Percentiles rank a stretch among this genome's conserved stretches.
Evolutionary conservation across 2,888 invertebrate genomes (phyloP).

Genomic region (Masnerella sp.): DNA sequence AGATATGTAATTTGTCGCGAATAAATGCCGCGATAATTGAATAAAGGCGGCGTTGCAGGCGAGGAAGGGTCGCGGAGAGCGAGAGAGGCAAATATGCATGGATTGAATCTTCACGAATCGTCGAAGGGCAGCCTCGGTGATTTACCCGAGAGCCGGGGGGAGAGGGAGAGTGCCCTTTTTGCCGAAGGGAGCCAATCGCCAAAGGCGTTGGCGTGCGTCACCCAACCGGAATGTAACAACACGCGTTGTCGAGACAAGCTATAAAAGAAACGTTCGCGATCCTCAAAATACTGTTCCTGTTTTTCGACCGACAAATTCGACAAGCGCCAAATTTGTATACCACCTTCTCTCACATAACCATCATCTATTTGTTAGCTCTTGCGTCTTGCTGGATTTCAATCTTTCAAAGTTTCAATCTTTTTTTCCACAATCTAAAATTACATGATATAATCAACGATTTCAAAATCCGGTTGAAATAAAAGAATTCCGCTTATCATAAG

Average conservation of each 20-base stretch:
- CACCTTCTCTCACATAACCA: no score
- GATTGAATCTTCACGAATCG: constrained; percentile 56
- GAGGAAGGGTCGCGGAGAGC: constrained; percentile 31
- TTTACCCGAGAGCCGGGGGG: constrained; percentile 43
- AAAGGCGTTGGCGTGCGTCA: constrained; percentile 68
- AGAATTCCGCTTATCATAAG: no score
- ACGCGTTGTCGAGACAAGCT: constrained; percentile 62
- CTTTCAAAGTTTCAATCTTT: no score
- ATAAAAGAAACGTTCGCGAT: constrained; percentile 56
- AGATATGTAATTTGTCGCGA: constrained; percentile 48
- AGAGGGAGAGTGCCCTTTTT: constrained; percentile 43
- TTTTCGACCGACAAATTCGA: constrained; percentile 30
- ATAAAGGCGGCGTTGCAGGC: constrained; percentile 42
- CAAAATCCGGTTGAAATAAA: no score
- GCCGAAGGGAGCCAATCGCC: constrained; percentile 51
- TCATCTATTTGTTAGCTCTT: no score
- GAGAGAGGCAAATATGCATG: constrained; percentile 35
- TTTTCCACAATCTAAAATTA: no score
- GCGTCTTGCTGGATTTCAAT: no score
- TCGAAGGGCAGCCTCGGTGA: constrained; percentile 55
- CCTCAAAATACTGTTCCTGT: constrained; percentile 44
- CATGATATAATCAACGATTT: no score
- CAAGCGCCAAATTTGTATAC: constrained; percentile 8
- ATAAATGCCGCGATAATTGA: constrained; percentile 53
- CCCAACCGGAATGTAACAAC: constrained; percentile 73